Conservation (phyloP, 2,888 invertebrate species). For the Hofmannophila pseudospretella region DNA sequence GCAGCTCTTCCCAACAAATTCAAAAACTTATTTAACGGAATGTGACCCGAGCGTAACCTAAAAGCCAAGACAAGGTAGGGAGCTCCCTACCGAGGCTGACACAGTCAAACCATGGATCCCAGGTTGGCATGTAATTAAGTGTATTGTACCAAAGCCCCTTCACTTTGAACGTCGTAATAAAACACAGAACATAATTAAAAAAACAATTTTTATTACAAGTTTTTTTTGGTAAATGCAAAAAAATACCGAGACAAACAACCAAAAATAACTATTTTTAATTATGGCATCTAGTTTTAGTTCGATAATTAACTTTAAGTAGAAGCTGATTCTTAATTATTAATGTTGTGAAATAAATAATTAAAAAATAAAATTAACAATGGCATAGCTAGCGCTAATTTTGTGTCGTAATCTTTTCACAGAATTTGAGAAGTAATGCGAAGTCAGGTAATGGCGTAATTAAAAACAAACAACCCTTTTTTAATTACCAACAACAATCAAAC, state of each 20-base stretch:
- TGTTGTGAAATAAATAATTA: slow-evolving; percentile 42
- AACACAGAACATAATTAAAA: slow-evolving; percentile 37
- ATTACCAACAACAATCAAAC: too few species aligned
- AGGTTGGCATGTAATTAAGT: too few species aligned
- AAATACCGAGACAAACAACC: slow-evolving; percentile 64
- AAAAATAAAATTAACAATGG: slow-evolving; percentile 50
- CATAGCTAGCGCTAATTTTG: slow-evolving; percentile 26
- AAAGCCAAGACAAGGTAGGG: too few species aligned
- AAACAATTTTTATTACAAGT: slow-evolving; percentile 54
- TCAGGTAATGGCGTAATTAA: slow-evolving; percentile 1
- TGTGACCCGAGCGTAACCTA: too few species aligned
- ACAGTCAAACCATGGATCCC: too few species aligned
- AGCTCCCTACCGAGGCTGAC: too few species aligned
- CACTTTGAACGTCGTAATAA: too few species aligned
- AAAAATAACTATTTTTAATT: slow-evolving; percentile 39
- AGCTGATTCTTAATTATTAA: slow-evolving; percentile 51
- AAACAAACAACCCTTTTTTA: not conserved
- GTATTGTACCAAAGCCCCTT: too few species aligned
- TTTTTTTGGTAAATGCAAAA: slow-evolving; percentile 74
- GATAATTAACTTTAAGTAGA: slow-evolving; percentile 54
- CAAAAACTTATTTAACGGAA: too few species aligned
- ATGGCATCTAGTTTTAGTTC: slow-evolving; percentile 57
- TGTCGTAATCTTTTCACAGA: slow-evolving; percentile 45
- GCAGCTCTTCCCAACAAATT: too few species aligned
- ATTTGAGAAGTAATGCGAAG: not conserved